phyloP scores from a whole-genome alignment of 1,140 invertebrate species.

The Rhagoletis pomonella region DNA sequence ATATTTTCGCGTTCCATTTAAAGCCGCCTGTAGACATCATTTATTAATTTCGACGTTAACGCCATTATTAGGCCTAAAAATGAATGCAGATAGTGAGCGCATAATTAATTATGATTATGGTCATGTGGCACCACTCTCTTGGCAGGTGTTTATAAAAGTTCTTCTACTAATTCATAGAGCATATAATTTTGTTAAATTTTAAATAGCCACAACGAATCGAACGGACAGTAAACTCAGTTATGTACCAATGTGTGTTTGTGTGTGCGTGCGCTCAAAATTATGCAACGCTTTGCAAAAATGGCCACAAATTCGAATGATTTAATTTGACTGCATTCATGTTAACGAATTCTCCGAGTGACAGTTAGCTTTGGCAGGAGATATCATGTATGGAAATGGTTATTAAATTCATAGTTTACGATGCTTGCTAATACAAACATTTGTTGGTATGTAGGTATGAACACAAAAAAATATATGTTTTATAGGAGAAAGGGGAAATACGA shows the following conservation, averaged over 20 bases:
- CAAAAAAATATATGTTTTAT: too few relatives aligned
- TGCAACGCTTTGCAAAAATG: constrained; percentile 23
- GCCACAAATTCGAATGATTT: background rate
- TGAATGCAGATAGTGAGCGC: constrained; percentile 20
- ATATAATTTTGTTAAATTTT: constrained; percentile 27
- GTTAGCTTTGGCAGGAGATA: background rate
- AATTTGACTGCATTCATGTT: background rate
- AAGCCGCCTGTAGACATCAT: background rate
- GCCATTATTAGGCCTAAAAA: constrained; percentile 7
- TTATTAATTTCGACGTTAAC: constrained; percentile 45
- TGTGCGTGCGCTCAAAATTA: background rate
- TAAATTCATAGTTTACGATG: too few relatives aligned
- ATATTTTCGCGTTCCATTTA: too few relatives aligned
- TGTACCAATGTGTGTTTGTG: background rate
- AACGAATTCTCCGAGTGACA: background rate
- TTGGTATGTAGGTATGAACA: too few relatives aligned
- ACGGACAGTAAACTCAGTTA: background rate
- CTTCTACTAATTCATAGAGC: constrained; percentile 9
- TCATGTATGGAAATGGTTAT: too few relatives aligned
- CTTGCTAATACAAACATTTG: too few relatives aligned
- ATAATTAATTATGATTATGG: constrained; percentile 45
- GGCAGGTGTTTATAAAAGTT: constrained; percentile 32
- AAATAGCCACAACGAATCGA: background rate
- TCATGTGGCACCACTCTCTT: constrained; percentile 15
- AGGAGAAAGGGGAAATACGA: too few relatives aligned